Conservation (phyloP, 2,888 invertebrate genomes). For the Asteroscopus sphinx region DNA sequence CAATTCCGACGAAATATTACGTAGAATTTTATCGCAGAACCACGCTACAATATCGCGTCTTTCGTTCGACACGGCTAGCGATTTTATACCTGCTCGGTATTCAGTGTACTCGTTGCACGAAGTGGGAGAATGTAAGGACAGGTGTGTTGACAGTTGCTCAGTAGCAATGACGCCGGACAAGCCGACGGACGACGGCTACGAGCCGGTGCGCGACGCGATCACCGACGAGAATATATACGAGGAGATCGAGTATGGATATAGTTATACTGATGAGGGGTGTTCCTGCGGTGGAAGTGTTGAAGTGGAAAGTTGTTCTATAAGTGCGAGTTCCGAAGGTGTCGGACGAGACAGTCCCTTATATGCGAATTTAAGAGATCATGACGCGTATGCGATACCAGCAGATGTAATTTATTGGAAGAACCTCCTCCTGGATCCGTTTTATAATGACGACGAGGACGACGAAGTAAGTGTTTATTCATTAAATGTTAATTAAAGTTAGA, state of each 20-base stretch:
- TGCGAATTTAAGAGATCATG: conserved; percentile 83
- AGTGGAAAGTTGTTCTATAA: conserved; percentile 84
- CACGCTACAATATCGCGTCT: conserved; percentile 80
- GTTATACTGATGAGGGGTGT: conserved; percentile 84
- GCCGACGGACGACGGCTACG: conserved; percentile 85
- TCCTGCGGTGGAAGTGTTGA: conserved; percentile 86
- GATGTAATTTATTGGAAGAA: conserved; percentile 90
- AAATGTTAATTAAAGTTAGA: conserved; percentile 27
- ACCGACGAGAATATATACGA: conserved; percentile 87
- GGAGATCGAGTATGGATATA: conserved; percentile 82
- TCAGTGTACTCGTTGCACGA: conserved; percentile 81
- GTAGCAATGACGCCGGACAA: conserved; percentile 84
- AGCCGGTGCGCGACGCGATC: conserved; percentile 83
- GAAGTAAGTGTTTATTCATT: conserved; percentile 76
- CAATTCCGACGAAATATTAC: conserved; percentile 82
- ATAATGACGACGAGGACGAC: conserved; percentile 89
- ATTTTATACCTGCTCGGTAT: conserved; percentile 77
- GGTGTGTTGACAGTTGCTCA: conserved; percentile 75
- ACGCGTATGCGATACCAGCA: conserved; percentile 84
- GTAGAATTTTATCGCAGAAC: conserved; percentile 75
- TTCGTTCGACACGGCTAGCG: conserved; percentile 81
- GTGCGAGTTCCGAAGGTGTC: conserved; percentile 83
- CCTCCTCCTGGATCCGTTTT: conserved; percentile 82
- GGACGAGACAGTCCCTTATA: conserved; percentile 85
- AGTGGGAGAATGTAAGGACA: conserved; percentile 81